Base-by-base conservation (phyloP, 2,113 vertebrate species). In the Narcine bancroftii region DNA sequence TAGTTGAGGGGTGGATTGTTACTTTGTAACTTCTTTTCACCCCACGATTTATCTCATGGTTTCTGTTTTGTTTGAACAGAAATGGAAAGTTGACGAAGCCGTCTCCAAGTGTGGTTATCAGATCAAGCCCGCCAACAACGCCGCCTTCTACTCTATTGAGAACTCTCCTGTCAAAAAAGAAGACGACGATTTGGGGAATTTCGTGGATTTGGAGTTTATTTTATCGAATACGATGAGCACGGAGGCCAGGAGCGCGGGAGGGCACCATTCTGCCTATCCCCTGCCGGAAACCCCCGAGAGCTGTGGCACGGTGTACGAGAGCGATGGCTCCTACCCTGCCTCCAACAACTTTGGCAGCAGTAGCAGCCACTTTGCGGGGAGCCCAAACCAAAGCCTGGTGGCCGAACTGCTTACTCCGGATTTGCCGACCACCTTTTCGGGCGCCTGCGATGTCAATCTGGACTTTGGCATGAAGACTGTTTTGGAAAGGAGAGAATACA, bases 151-250 rank as follows among this genome's bases (percentile, higher is more conserved):
- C 94, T 96, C 96, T 76, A 93, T 96, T 10, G 96, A 96, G 93
- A 94, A 93, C 91, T 95, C 94, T 0, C 93, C 93, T 2, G 92
- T 95, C 60, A 94, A 95, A 92, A 94, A 95, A 92, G 98, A 98
- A 42, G 98, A 98, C 0, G 97, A 98, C 93, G 98, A 98, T 2
- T 93, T 98, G 87, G 96, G 95, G 17, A 97, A 95, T 79, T 98
- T 97, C 93, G 92, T 98, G 93, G 98, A 98, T 94, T 95, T 98
- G 89, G 98, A 98, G 53, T 98, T 98, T 94, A 98, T 98, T 93
- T 93, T 98, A 92, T 96, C 97, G 0, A 98, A 98, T 95, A 96
- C 95, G 0, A 95, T 96, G 83, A 93, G 94, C 89, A 94, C 95
- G 5, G 95, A 95, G 6, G 92, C 33, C 24, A 93, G 93, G n/a